Evolutionary conservation across 2,113 vertebrate genomes (phyloP).

Genomic region (Zosterops pallidus): DNA sequence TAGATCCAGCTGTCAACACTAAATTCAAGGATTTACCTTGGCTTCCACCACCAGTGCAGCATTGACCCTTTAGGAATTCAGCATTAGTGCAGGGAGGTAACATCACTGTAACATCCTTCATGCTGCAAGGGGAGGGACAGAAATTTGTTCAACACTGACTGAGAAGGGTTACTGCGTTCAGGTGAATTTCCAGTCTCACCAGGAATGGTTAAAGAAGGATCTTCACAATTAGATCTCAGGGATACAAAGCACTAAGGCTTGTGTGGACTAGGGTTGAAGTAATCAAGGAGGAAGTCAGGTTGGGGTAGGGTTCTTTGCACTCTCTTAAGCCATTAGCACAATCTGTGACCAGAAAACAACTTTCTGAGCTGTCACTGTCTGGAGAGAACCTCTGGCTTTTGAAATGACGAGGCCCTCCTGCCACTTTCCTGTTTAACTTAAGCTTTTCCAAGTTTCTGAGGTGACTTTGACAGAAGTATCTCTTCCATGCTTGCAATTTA

Average conservation of each 20-base stretch:
- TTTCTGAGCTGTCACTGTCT: not conserved
- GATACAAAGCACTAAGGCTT: not conserved
- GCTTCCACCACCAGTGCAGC: not conserved
- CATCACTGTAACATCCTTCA: not conserved
- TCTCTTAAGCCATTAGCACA: not conserved
- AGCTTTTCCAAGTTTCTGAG: not conserved
- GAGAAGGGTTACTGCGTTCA: not conserved
- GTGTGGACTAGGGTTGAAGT: not conserved
- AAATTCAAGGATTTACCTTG: fast-evolving
- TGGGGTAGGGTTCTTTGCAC: not conserved
- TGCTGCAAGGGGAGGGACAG: not conserved
- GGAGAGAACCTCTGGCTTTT: not conserved
- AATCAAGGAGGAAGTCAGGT: fast-evolving
- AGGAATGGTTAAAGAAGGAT: not conserved
- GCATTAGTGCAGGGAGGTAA: not conserved
- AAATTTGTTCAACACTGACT: not conserved
- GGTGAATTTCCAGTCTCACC: not conserved
- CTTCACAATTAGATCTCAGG: not conserved
- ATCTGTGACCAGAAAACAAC: not conserved
- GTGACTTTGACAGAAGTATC: not conserved
- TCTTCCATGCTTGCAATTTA: not conserved
- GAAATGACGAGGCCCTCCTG: fast-evolving
- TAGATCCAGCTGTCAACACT: not conserved
- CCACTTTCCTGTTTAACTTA: not conserved
- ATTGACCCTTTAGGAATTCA: not conserved